These are phyloP conservation scores for Coleophora flavipennella DNA, from an alignment of 2,888 invertebrate species.

Conservation along the genomic window DNA sequence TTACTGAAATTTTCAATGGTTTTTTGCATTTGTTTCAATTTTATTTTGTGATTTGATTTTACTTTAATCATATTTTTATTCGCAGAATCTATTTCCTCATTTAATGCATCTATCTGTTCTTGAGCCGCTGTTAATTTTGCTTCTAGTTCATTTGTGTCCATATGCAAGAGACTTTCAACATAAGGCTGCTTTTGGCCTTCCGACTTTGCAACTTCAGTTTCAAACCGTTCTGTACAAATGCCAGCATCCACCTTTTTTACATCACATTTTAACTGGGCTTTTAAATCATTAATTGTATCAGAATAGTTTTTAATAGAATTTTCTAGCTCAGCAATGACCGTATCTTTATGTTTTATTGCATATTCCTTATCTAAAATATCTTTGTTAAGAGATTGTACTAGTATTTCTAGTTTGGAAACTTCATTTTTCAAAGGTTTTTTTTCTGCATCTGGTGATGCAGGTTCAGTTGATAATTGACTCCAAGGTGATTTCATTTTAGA, in stretches of 20 bases:
- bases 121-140: conserved; percentile 57
- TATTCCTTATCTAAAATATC: conserved; percentile 63
- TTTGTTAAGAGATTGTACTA: conserved; percentile 61
- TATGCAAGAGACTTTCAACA: no score
- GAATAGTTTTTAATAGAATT: conserved; percentile 23
- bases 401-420: conserved; percentile 41
- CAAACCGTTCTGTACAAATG: conserved; percentile 27
- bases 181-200: not conserved
- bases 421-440: conserved; percentile 50
- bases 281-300: conserved; percentile 22
- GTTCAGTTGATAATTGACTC: conserved; percentile 54
- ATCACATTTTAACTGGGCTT: conserved; percentile 12
- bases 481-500: conserved; percentile 61
- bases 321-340: conserved; percentile 46
- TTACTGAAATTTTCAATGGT: conserved; percentile 78
- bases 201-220: conserved; percentile 12
- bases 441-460: conserved; percentile 48
- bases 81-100: conserved; percentile 79
- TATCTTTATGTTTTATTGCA: conserved; percentile 55
- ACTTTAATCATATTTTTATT: conserved; percentile 85
- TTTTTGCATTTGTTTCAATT: conserved; percentile 83
- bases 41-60: conserved; percentile 79
- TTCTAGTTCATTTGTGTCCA: conserved; percentile 37
- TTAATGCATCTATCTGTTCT: conserved; percentile 68
- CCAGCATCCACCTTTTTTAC: conserved; percentile 33